Conservation (phyloP, 1,140 invertebrate species). For the Kradibia gibbosae region DNA sequence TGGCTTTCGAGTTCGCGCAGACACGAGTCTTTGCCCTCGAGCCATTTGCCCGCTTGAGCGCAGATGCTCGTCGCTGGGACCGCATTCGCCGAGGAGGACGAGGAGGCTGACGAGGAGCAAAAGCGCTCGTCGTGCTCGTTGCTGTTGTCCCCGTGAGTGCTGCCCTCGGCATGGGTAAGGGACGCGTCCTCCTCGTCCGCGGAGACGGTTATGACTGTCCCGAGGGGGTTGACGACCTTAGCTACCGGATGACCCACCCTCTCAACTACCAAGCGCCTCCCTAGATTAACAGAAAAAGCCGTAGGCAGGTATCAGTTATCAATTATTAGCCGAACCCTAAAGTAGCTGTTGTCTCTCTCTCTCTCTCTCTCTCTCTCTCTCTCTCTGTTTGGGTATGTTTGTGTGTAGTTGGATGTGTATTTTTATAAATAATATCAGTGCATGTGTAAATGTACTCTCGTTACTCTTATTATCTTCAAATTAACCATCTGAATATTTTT, state of each 20-base stretch:
- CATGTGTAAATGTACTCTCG: background rate
- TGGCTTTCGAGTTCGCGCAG: slow-evolving; percentile 64
- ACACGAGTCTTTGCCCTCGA: slow-evolving; percentile 60
- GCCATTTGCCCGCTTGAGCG: slow-evolving; percentile 69
- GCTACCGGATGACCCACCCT: slow-evolving; percentile 75
- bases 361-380: background rate
- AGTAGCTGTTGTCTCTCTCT: slow-evolving; percentile 23
- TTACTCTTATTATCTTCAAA: slow-evolving; percentile 10
- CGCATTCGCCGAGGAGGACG: slow-evolving; percentile 54
- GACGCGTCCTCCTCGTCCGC: slow-evolving; percentile 71
- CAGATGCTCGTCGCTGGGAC: slow-evolving; percentile 69
- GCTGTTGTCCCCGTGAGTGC: slow-evolving; percentile 62
- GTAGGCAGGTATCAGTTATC: slow-evolving; percentile 78
- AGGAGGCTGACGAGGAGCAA: background rate
- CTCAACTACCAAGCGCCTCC: slow-evolving; percentile 77
- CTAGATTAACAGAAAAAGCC: slow-evolving; percentile 82
- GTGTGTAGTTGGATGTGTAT: background rate
- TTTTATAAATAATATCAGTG: background rate
- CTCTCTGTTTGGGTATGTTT: background rate
- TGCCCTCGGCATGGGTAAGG: slow-evolving; percentile 45
- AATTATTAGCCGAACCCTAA: slow-evolving; percentile 21
- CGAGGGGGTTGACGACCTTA: slow-evolving; percentile 82
- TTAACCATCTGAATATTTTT: background rate
- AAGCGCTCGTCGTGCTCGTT: slow-evolving; percentile 51
- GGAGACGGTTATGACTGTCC: slow-evolving; percentile 78